Base-by-base conservation (phyloP, 2,797 vertebrate species). In the Eospalax fontanierii region DNA sequence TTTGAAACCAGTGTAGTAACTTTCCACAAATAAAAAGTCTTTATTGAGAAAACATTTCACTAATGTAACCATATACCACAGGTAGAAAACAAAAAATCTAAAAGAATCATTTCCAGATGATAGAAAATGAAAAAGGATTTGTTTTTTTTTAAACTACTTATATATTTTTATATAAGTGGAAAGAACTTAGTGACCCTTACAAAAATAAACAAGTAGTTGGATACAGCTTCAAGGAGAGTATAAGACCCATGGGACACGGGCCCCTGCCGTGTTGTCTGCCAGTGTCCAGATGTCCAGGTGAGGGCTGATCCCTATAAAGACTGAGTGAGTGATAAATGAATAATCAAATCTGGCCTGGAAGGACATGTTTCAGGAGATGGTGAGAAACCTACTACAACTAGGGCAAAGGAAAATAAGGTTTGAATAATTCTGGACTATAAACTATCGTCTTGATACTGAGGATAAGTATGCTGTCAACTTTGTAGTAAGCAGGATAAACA, bases 1-100 rank as follows among this genome's bases (percentile, higher is more conserved):
- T 96, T 93, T 89, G 95, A 86, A 4, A 94, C 26, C 54, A 94
- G 19, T 65, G 59, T 76, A 88, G 70, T 65, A 91, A 73, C 33
- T 73, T 93, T 76, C 71, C 73, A 91, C 70, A 93, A 81, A 70
- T n/a, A 18, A 89, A 95, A 92, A 6, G 2, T 1, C 90, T 85
- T 61, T 38, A 88, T 16, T 79, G 50, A 74, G 92, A 95, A 96
- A 71, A 73, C 71, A 71, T 26, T n/a, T 66, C 33, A 66, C 83
- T 35, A 71, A 86, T n/a, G 75, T 18, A 46, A 15, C 15, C 15
- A 88, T 65, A 59, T 26, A 97, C 75, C n/a, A 89, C 28, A 65
- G 43, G 50, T 24, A 43, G 66, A 90, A 4, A 54, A 86, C 5
- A 43, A 57, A 81, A 96, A 82, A 28, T 57, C 40, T 59, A 57